phyloP scores from a whole-genome alignment of 2,113 vertebrate species.

The Zapornia atra region DNA sequence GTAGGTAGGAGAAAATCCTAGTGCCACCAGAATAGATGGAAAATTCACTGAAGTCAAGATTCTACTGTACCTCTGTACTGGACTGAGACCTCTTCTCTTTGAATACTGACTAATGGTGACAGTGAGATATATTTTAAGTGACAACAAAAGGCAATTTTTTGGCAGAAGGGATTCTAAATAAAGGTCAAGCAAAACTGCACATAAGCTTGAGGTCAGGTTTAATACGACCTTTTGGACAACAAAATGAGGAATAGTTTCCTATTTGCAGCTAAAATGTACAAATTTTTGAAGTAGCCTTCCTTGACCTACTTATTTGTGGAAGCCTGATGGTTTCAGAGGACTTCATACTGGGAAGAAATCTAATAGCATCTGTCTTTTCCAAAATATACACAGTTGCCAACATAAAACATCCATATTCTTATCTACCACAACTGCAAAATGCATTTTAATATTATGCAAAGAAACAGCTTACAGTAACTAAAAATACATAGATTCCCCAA shows the following conservation, averaged over 20 bases:
- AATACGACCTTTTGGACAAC: background rate
- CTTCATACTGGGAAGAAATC: background rate
- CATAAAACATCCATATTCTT: background rate
- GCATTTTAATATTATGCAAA: background rate
- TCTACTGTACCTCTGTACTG: background rate
- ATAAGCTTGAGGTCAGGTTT: background rate
- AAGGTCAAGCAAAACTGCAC: constrained; percentile 14
- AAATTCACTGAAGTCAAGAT: background rate
- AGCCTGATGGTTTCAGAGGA: background rate
- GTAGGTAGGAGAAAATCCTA: background rate
- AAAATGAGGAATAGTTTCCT: background rate
- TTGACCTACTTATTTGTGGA: constrained; percentile 18
- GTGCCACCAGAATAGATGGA: background rate
- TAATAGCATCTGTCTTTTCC: background rate
- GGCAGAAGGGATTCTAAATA: background rate
- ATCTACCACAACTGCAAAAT: background rate
- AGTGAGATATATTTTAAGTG: constrained; percentile 8
- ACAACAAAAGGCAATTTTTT: constrained; percentile 29
- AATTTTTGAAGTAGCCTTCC: background rate
- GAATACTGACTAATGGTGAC: background rate
- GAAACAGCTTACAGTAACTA: background rate
- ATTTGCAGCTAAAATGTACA: background rate
- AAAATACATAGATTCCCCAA: background rate
- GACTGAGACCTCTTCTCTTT: background rate
- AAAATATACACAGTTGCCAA: background rate